Base-by-base conservation (phyloP, 2,888 invertebrate species). In the Agonopterix heracliana region DNA sequence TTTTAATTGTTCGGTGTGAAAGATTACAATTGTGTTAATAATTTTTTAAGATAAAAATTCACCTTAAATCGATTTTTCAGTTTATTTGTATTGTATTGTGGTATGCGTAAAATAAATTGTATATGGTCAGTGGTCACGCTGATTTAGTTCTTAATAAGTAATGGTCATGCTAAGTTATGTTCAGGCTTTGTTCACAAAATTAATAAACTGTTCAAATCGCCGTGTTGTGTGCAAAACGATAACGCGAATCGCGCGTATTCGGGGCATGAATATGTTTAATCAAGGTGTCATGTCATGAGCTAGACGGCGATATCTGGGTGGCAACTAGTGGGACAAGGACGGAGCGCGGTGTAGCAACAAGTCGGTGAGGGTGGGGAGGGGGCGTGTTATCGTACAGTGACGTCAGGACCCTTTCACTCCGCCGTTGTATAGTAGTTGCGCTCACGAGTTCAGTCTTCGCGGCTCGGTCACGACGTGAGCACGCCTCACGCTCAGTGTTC, bases 381-480 rank as follows among this genome's bases (percentile, higher is more conserved):
- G 68, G 59, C 58, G 67, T 77, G 86, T 90, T 90, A 88, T 86
- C 84, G 82, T 77, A 74, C 51, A 60, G 77, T 91, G 90, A 91
- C 91, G 91, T 91, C 90, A 90, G 57, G 78, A 69, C 79, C 85
- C 86, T 88, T 86, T 89, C 89, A 85, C 84, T 88, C 82, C 35
- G 69, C 77, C 76, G 75, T 73, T 75, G 75, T 77, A 78, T 72
- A 73, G 65, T 65, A 64, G 55, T 55, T 51, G 61, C 59, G 58
- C 52, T 54, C 60, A 59, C 58, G 54, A 58, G 74, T 61, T 75
- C 82, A 88, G 87, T 88, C 82, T 81, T 75, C 80, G 88, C 84
- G 87, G 82, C 87, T 87, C 88, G 82, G 83, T 85, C 83, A 81
- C 77, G 65, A 80, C 81, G 86, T 74, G 81, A 79, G 82, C 54